A percentile compares a stretch with the other conserved stretches of the same genome.
phyloP scores from a whole-genome alignment of 2,888 invertebrate species.

The Galerucella nymphaeae region DNA sequence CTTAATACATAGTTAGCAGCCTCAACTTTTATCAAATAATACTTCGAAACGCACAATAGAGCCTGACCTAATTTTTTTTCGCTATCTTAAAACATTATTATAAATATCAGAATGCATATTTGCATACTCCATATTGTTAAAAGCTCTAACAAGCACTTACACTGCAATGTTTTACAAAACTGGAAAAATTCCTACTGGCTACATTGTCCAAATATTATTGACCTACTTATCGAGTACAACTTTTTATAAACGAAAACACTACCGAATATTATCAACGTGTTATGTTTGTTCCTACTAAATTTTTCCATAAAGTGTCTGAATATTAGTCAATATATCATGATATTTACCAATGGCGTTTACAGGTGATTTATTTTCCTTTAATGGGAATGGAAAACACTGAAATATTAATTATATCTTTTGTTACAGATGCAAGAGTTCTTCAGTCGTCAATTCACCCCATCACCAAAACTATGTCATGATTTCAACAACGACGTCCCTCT shows the following conservation, averaged over 20 bases:
- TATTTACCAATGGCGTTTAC: slow-evolving; percentile 4
- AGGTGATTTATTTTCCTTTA: not conserved
- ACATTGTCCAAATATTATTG: slow-evolving; percentile 7
- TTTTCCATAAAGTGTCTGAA: not conserved
- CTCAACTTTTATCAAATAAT: no score
- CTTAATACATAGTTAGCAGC: no score
- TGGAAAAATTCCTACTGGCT: not conserved
- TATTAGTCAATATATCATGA: not conserved
- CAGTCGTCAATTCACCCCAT: slow-evolving; percentile 9
- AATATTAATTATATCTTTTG: not conserved
- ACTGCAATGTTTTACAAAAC: not conserved
- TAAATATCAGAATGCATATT: slow-evolving; percentile 7
- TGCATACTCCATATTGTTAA: not conserved
- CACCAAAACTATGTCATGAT: slow-evolving; percentile 60
- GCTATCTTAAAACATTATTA: not conserved
- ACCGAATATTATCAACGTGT: not conserved
- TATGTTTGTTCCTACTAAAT: slow-evolving; percentile 13
- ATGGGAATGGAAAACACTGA: not conserved
- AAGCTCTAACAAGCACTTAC: not conserved
- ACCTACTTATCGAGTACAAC: slow-evolving; percentile 6
- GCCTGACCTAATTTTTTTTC: not conserved
- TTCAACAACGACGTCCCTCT: slow-evolving; percentile 58
- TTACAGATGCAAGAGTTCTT: slow-evolving; percentile 25
- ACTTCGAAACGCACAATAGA: no score
- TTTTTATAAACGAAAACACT: slow-evolving; percentile 13